phyloP scores from a whole-genome alignment of 2,888 invertebrate species.

The Cheilosia urbana region DNA sequence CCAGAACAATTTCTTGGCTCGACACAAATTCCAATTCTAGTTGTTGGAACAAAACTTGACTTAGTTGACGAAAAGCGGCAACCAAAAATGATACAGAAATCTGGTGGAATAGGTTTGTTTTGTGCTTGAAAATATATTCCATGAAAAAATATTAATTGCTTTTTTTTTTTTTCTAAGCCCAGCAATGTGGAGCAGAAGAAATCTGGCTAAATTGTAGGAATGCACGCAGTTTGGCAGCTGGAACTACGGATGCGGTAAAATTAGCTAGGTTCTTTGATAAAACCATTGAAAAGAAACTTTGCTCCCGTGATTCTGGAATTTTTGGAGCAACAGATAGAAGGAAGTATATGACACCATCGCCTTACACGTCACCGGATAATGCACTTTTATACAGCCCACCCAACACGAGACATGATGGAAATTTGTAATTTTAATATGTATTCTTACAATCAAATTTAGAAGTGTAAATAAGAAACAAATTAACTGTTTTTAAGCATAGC shows the following conservation, averaged over 20 bases:
- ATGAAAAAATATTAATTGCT: not conserved
- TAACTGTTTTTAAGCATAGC: too few species aligned
- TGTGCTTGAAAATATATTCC: too few species aligned
- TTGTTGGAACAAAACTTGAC: constrained; percentile 97
- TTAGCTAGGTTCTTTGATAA: constrained; percentile 97
- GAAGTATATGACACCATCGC: constrained; percentile 31
- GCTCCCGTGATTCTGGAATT: constrained; percentile 77
- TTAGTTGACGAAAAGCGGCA: constrained; percentile 90
- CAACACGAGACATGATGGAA: too few species aligned
- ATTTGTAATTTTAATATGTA: too few species aligned
- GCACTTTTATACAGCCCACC: not conserved
- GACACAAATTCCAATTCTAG: constrained; percentile 95
- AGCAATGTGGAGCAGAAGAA: constrained; percentile 97
- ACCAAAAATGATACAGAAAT: constrained; percentile 80
- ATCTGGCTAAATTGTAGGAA: constrained; percentile 92
- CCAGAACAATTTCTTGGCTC: constrained; percentile 94
- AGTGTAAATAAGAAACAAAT: too few species aligned
- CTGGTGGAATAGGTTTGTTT: constrained; percentile 81
- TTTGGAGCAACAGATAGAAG: constrained; percentile 76
- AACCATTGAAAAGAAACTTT: constrained; percentile 84
- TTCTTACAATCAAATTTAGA: too few species aligned
- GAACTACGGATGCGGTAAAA: constrained; percentile 97
- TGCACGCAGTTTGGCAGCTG: constrained; percentile 94
- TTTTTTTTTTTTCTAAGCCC: constrained; percentile 85
- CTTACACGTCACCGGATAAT: constrained; percentile 37